A percentile compares a stretch with the other conserved stretches of the same genome.
Evolutionary conservation across 2,113 vertebrate genomes (phyloP).

Genomic region (Phalacrocorax pelagicus): DNA sequence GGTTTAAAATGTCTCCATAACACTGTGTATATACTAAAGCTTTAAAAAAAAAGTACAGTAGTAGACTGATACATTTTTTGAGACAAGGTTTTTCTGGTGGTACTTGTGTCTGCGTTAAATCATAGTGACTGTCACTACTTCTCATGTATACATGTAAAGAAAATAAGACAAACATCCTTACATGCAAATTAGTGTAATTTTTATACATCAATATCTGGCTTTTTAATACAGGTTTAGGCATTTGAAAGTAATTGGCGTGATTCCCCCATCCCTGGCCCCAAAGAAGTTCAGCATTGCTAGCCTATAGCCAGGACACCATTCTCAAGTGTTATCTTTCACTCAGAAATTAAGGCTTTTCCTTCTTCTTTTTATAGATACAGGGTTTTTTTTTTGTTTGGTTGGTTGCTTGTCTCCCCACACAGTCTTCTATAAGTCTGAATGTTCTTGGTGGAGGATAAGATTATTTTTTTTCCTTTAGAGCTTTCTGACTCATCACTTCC

Average conservation of each 20-base stretch:
- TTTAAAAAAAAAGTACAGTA: neutral
- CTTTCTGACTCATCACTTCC: neutral
- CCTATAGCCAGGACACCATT: neutral
- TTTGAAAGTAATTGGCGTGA: neutral
- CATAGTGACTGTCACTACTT: neutral
- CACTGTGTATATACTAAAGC: neutral
- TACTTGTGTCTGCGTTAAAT: neutral
- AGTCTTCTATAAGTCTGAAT: neutral
- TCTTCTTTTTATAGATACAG: neutral
- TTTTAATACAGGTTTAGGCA: neutral
- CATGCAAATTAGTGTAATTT: neutral
- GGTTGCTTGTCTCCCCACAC: no score
- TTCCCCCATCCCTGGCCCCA: neutral
- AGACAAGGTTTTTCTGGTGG: neutral
- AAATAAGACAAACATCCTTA: neutral
- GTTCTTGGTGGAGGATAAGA: neutral
- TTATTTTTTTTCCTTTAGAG: neutral
- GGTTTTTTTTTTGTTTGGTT: neutral
- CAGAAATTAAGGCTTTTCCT: neutral
- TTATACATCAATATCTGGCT: neutral
- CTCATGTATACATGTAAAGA: neutral
- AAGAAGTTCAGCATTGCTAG: fast-evolving
- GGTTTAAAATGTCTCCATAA: neutral
- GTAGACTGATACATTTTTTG: neutral
- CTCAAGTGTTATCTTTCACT: neutral